A percentile compares a stretch with the other conserved stretches of the same genome.
phyloP scores from a whole-genome alignment of 1,140 invertebrate species.

The Trichonephila inaurata region DNA sequence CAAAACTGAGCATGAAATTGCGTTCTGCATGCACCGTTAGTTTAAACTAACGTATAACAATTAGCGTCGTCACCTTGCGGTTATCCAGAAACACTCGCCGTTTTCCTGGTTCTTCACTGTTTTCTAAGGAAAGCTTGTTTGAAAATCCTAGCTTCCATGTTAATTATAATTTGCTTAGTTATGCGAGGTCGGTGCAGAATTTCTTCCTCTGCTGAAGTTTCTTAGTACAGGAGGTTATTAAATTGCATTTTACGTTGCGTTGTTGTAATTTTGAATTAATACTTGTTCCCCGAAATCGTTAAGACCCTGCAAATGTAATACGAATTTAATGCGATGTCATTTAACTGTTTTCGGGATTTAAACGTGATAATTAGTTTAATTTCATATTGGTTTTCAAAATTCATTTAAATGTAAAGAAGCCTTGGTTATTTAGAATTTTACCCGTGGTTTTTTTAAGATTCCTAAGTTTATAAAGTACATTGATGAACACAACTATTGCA shows the following conservation, averaged over 20 bases:
- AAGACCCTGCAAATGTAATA: background rate
- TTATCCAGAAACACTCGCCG: background rate
- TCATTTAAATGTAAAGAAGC: background rate
- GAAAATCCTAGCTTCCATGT: conserved; percentile 12
- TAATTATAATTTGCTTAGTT: background rate
- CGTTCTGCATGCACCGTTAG: conserved; percentile 26
- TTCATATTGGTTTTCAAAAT: background rate
- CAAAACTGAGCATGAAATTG: conserved; percentile 46
- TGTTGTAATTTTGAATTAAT: background rate
- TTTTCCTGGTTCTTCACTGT: background rate
- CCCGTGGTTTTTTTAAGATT: too few species aligned
- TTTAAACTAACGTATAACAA: conserved; percentile 38
- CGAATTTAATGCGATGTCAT: background rate
- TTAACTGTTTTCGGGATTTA: background rate
- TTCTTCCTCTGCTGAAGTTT: background rate
- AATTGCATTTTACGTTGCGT: background rate
- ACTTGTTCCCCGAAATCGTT: background rate
- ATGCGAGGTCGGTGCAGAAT: background rate
- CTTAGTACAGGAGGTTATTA: background rate
- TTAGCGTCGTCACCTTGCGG: conserved; percentile 14
- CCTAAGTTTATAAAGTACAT: too few species aligned
- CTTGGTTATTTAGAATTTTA: too few species aligned
- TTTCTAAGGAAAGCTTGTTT: background rate
- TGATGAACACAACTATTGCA: too few species aligned
- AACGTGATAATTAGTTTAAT: background rate